Base-by-base conservation (phyloP, 2,113 vertebrate species). In the Apodemus sylvaticus region DNA sequence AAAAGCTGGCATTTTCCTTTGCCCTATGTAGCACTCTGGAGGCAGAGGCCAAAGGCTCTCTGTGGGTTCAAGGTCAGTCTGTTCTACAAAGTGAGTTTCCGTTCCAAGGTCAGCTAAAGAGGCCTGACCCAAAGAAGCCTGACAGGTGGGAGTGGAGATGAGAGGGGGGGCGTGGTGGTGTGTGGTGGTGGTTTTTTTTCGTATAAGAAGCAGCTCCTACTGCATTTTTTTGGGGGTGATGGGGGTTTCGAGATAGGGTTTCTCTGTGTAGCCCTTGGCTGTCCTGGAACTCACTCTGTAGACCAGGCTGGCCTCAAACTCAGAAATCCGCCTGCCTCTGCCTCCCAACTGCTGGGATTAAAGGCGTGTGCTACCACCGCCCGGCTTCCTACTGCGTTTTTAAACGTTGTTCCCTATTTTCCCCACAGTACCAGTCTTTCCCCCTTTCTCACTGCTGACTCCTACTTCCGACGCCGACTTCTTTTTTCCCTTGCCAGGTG, bases 1-100 rank as follows among this genome's bases (percentile, higher is more conserved):
- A 79, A 34, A 89, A 82, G 53, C 60, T 93, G 71, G 64, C 64
- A 53, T 55, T 86, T 95, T 81, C 17, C 36, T 87, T 92, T 48
- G 88, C 8, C 24, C 22, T 26, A 22, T 14, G 55, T 9, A 55
- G 13, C 55, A 42, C 79, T 42, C 53, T 82, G 36, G 36, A 4
- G 36, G 36, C 10, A 24, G 53, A 60, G 55, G 55, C 55, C n/a
- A 81, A 36, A 6, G 1, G 5, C 55, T 29, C 13, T 83, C 81
- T 62, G 53, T 60, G 36, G 60, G 22, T 60, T 95, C 51, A 93
- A 83, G 55, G n/a, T 62, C 24, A 83, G 58, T 39, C 14, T 83
- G 36, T 62, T 14, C 22, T 60, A 60, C 1, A 42, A 60, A 60
- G n/a, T 7, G 13, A 83, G 58, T 10, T 42, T 19, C 10, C 9